Evolutionary conservation across 2,797 vertebrate genomes (phyloP), one percentile per base, ranked within the genome.

Genomic region (Apogon talboti): DNA sequence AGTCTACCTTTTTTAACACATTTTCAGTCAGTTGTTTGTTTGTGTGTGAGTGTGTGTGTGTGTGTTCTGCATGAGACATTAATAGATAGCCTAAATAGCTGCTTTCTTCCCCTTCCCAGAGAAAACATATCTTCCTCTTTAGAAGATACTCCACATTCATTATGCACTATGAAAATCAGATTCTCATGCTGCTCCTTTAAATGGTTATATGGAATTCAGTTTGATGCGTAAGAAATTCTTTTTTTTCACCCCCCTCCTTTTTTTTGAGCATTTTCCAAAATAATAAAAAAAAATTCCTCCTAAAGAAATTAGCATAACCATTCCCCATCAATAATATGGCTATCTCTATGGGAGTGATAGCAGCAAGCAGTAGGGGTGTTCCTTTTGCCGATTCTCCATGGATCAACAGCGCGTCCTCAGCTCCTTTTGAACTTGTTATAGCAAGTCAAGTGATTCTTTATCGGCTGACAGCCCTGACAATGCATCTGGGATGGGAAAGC

Each of bases 381-480:
- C 94, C 95, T 97, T 94, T 96, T 92, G 94, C 92, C 95, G 93
- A 93, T 97, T 97, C 95, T 98, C 95, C 94, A 93, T 95, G 96
- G 95, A 96, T 96, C 95, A 94, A 95, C 94, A 92, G 95, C 95
- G 95, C 95, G 95, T 95, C 95, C 95, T 96, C 95, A 91, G 95
- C 93, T 94, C 94, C 96, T 98, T 98, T 97, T 96, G 95, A 97
- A 96, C 96, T 96, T 95, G 95, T 95, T 96, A 95, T 95, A 97
- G 94, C 95, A 96, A 96, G 96, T 98, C 96, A 96, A 97, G 95
- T 96, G 95, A 98, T 96, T 97, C 95, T 98, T 98, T 96, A 94
- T 95, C 95, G 94, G 93, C 82, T 98, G 97, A 97, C 96, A 97
- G 95, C 87, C 94, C 85, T 92, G 93, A 98, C 96, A 98, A 98